Evolutionary conservation across 2,888 invertebrate species (phyloP), one percentile per base, ranked within the genome.

Genomic region (Spilosoma lubricipeda): DNA sequence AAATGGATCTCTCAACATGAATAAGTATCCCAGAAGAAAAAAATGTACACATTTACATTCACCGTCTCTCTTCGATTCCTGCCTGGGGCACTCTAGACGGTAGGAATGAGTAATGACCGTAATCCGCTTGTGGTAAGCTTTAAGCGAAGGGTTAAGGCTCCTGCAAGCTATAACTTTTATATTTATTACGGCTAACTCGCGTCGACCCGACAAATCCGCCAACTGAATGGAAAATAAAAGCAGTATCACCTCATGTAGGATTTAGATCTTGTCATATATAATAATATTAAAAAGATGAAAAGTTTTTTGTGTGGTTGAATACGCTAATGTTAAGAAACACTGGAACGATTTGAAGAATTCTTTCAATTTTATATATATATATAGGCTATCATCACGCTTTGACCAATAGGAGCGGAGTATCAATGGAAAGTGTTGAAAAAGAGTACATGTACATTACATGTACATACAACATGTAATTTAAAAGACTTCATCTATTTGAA

Each of bases 51-150:
- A 90, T 91, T 90, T 88, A 89, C 86, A 90, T 90, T 82, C 79
- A 80, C 71, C 78, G 78, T 81, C 87, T 84, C 82, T 85, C 84
- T 87, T 89, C 89, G 87, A 89, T 89, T 86, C 86, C 78, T 79
- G 93, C 94, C 92, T 80, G 80, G 83, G 93, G 94, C 92, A 84
- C 86, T 91, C 91, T 90, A 88, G 94, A 93, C 93, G 92, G 93
- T 93, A 93, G 92, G 93, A 92, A 94, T 95, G 95, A 95, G 90
- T 95, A 94, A 95, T 95, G 93, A 89, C 90, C 84, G 88, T 95
- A 95, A 95, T 95, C 95, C 94, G 93, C 94, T 94, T 93, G 94
- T 90, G 94, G 94, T 91, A 89, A 91, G 93, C 94, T 94, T 92
- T 91, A 94, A 94, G 90, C 93, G 92, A 94, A 94, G 94, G 94